A percentile compares a stretch with the other conserved stretches of the same genome.
Conservation (phyloP, 2,888 invertebrate species). For the Andrena fulva region DNA sequence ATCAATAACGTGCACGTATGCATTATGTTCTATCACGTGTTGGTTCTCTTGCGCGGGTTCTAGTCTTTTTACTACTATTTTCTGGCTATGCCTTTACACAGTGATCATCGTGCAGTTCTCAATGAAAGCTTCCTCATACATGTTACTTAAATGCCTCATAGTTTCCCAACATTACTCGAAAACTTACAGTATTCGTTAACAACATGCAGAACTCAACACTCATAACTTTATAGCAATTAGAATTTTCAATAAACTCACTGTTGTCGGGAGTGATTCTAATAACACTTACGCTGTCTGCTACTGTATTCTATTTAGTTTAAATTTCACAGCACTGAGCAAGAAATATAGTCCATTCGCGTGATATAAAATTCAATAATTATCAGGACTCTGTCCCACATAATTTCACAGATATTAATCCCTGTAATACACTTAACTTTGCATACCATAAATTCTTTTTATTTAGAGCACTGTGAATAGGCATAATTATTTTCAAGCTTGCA, state of each 20-base stretch:
- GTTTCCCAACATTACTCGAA: too few relatives aligned
- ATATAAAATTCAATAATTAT: neutral
- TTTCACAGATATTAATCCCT: neutral
- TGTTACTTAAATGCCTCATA: slow-evolving; percentile 1
- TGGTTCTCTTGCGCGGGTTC: slow-evolving; percentile 25
- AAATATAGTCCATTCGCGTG: neutral
- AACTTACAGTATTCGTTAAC: neutral
- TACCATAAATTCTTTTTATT: neutral
- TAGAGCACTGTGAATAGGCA: neutral
- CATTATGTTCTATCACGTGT: slow-evolving; percentile 51
- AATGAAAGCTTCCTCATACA: slow-evolving; percentile 12
- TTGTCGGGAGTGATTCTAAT: too few relatives aligned
- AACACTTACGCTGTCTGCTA: too few relatives aligned
- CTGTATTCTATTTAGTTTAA: too few relatives aligned
- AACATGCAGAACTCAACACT: too few relatives aligned
- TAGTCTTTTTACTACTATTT: slow-evolving; percentile 27
- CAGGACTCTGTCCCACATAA: neutral
- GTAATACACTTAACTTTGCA: neutral
- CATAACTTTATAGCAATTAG: neutral
- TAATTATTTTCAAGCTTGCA: slow-evolving; percentile 3
- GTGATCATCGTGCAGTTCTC: slow-evolving; percentile 24
- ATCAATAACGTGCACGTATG: slow-evolving; percentile 51
- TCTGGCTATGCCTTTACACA: slow-evolving; percentile 10
- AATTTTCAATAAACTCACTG: too few relatives aligned
- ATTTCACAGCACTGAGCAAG: neutral